Percentiles rank a stretch among this genome's conserved stretches.
These are phyloP conservation scores for Lipotes vexillifer DNA, from an alignment of 2,113 vertebrate species.

Conservation along the genomic window DNA sequence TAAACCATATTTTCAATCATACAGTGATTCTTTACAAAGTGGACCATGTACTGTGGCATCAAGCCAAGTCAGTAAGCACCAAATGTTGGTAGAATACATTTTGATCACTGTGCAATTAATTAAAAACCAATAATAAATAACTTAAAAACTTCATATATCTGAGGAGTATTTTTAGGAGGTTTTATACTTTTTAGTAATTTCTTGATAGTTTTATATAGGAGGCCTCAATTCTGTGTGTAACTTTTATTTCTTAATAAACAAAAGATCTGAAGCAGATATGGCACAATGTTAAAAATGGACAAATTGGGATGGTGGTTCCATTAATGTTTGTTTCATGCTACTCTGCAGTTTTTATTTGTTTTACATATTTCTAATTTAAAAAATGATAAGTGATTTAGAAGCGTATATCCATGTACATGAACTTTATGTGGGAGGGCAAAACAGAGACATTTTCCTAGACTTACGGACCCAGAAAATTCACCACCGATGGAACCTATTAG, in stretches of 20 bases:
- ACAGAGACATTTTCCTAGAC: not conserved
- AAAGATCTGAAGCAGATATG: not conserved
- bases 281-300: not conserved
- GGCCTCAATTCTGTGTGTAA: not conserved
- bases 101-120: not conserved
- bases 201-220: not conserved
- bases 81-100: not conserved
- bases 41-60: not conserved
- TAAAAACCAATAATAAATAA: not conserved
- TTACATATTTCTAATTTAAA: not conserved
- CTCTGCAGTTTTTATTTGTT: not conserved
- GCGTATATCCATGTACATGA: not conserved
- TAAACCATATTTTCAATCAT: not conserved
- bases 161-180: not conserved
- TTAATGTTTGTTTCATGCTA: not conserved
- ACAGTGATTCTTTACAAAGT: not conserved
- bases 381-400: not conserved
- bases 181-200: not conserved
- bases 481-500: not conserved
- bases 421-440: not conserved
- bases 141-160: not conserved
- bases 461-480: not conserved
- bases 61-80: not conserved
- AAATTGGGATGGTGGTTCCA: not conserved
- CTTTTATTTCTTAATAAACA: not conserved